Percentiles rank a stretch among this genome's conserved stretches.
Evolutionary conservation across 2,888 invertebrate genomes (phyloP).

Genomic region (Ceriagrion tenellum): DNA sequence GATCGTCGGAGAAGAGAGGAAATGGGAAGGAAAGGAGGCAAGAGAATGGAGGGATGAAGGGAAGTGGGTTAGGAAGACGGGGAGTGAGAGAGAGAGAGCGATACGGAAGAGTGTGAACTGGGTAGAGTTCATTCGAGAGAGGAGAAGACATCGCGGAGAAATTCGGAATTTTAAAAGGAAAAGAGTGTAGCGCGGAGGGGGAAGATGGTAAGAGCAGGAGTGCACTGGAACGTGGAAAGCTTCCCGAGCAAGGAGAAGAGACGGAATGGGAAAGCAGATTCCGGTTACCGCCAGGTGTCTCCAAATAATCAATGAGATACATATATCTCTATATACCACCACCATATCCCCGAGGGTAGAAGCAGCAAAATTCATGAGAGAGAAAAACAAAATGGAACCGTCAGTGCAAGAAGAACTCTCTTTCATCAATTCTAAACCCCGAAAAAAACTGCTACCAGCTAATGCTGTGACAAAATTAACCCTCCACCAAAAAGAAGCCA

Average conservation of each 20-base stretch:
- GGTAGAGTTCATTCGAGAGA: not conserved
- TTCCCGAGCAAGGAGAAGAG: not conserved
- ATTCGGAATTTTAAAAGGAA: slow-evolving; percentile 25
- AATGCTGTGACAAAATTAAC: too few species aligned
- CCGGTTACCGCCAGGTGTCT: not conserved
- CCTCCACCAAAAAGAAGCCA: too few species aligned
- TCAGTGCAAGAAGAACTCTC: too few species aligned
- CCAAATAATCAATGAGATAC: not conserved
- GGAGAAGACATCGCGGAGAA: not conserved
- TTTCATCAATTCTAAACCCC: too few species aligned
- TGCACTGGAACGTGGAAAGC: not conserved
- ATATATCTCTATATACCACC: too few species aligned
- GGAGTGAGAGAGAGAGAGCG: not conserved
- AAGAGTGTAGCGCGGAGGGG: not conserved
- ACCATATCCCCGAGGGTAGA: too few species aligned
- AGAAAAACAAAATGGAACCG: too few species aligned
- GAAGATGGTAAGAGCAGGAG: not conserved
- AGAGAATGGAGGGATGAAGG: not conserved
- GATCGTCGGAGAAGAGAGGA: not conserved
- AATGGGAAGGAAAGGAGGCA: not conserved
- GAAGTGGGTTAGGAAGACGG: too few species aligned
- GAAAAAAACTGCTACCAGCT: too few species aligned
- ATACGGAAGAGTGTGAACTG: too few species aligned
- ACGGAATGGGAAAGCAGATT: not conserved
- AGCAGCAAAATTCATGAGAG: too few species aligned